Evolutionary conservation across 1,140 invertebrate genomes (phyloP).

Genomic region (Hyles vespertilio): DNA sequence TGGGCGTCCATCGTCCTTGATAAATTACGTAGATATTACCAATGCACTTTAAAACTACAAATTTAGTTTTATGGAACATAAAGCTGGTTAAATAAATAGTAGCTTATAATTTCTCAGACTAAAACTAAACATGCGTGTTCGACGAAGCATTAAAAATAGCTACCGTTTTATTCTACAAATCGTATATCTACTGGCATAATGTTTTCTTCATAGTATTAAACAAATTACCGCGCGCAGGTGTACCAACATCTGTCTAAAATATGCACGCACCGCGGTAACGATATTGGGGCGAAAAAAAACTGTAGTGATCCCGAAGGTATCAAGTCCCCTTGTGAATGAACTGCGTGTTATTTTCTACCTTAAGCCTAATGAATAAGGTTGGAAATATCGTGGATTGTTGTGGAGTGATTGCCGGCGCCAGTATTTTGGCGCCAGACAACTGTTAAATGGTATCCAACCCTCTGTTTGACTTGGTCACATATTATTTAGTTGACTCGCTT

Average conservation of each 20-base stretch:
- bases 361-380: conserved; percentile 17
- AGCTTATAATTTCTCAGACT: no score
- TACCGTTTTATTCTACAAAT: not conserved
- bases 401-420: conserved; percentile 32
- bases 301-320: conserved; percentile 16
- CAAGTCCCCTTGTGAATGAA: not conserved
- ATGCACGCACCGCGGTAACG: not conserved
- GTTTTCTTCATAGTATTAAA: not conserved
- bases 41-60: no score
- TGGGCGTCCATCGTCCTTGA: no score
- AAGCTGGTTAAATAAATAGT: no score
- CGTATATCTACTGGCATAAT: not conserved
- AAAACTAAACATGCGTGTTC: no score
- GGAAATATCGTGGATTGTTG: conserved; percentile 12
- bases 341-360: conserved; percentile 2
- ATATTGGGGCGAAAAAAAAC: conserved; percentile 22
- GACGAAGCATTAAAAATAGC: no score
- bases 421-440: conserved; percentile 60
- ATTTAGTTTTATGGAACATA: no score
- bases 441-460: conserved; percentile 40
- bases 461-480: conserved; percentile 21
- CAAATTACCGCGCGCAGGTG: conserved; percentile 12
- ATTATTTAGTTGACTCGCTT: not conserved
- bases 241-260: conserved; percentile 13
- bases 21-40: no score